A percentile compares a stretch with the other conserved stretches of the same genome.
These are phyloP conservation scores for Peromyscus aztecus DNA, from an alignment of 2,797 vertebrate species.

Conservation along the genomic window DNA sequence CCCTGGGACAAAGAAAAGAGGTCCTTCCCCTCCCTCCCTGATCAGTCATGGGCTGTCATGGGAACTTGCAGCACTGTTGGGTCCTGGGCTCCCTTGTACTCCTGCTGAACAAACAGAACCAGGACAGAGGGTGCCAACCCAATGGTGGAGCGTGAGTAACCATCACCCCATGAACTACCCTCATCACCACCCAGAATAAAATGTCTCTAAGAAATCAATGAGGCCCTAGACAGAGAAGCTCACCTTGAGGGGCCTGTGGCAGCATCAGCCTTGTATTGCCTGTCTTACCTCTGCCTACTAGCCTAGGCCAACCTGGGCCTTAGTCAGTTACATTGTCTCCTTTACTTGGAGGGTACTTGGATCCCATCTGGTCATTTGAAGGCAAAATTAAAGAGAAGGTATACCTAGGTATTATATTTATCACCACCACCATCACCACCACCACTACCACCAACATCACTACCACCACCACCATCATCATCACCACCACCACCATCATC, in stretches of 20 bases:
- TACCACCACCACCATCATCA: fast-evolving
- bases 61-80: background rate
- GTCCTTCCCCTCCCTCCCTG: background rate
- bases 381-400: background rate
- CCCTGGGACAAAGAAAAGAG: background rate
- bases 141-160: background rate
- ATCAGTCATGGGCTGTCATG: background rate
- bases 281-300: background rate
- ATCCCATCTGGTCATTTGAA: background rate
- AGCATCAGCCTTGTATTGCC: background rate
- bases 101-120: background rate
- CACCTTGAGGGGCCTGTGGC: background rate
- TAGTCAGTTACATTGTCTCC: background rate
- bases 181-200: background rate
- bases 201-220: background rate
- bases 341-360: background rate
- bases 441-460: background rate
- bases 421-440: background rate
- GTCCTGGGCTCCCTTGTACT: background rate
- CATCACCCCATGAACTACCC: background rate
- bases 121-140: background rate
- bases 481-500: fast-evolving
- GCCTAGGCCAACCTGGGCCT: background rate
- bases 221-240: background rate
- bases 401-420: background rate